Base-by-base conservation (phyloP, 2,113 vertebrate species). In the Pygoscelis adeliae region DNA sequence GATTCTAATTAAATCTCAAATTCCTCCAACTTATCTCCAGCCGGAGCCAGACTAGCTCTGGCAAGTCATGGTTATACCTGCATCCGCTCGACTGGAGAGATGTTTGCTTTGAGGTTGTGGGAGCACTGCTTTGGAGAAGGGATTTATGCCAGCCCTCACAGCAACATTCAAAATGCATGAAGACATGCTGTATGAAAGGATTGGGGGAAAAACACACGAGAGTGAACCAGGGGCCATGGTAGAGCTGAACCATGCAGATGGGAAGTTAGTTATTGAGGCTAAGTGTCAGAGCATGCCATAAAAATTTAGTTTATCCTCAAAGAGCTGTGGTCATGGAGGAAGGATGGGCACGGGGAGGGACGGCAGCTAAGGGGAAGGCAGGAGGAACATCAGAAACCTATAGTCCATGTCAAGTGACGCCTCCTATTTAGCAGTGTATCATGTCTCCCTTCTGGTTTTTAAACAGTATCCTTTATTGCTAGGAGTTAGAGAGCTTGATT, bases 381-480 rank as follows among this genome's bases (percentile, higher is more conserved):
- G 79, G 32, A 88, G 79, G 79, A 87, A 34, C 82, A 80, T 38
- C 79, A 77, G 59, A 49, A 81, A 44, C 42, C 34, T 69, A 53
- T 52, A 14, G 42, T 58, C 47, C 46, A 38, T 82, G 91, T 74
- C 66, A 87, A 81, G 85, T 34, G 23, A 52, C 85, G 69, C 66
- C 59, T 59, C 87, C 93, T 87, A 27, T 87, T 96, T 94, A 95
- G 93, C 70, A 47, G 58, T 2, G 26, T 65, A 89, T 90, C 93
- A 69, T 94, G 93, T 58, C 90, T 96, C 85, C 79, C 85, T 96
- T 92, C 83, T 76, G 89, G 80, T 96, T 96, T 95, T 91, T 77
- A 94, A 96, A 83, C 89, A 95, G 89, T 87, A 70, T 83, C 46
- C 84, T 94, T 47, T 87, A 93, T 94, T 79, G 89, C 20, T 27